Evolutionary conservation across 2,113 vertebrate species (phyloP), one percentile per base, ranked within the genome.

Genomic region (Cyprinodon tularosa): DNA sequence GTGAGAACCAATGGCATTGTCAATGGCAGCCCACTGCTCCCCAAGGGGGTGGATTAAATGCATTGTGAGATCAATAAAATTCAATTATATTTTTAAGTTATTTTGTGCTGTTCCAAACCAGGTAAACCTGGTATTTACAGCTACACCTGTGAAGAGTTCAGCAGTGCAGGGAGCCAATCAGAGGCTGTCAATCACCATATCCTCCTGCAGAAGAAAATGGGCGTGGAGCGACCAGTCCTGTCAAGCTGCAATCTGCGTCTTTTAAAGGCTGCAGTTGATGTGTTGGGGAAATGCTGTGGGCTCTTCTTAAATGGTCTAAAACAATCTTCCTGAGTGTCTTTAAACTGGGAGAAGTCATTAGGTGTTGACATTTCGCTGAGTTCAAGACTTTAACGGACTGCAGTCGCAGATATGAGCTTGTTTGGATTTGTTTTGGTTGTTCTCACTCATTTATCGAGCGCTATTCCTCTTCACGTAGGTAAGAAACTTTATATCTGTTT

Each of bases 391-490:
- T 29, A 62, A 57, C 14, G 8, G 12, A 15, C 29, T 48, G 20
- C 4, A 0, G 1, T 3, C 3, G 1, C 2, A 3, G 12, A 78
- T 4, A 90, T 92, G 89, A 0, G n/a, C 59, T 47, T 77, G 36
- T 20, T 62, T 42, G 17, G 5, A 9, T 1, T 79, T 73, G 2
- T 90, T 40, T 12, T 76, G 37, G 37, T 86, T 0, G 3, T 72
- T 12, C 9, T 66, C 0, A 47, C 36, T 9, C 69, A 47, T 0
- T 1, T 68, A 0, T 63, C 69, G 0, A 50, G 4, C 61, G 66
- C 11, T 7, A 4, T 69, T 45, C 69, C 73, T 12, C 60, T n/a
- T 61, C 79, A 76, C n/a, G 59, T 81, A 6, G 91, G 91, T 93
- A 81, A 89, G 88, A 42, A 14, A 12, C 29, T 4, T 11, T 5